Evolutionary conservation across 1,140 invertebrate genomes (phyloP), one percentile per base, ranked within the genome.

Genomic region (Leptinotarsa lineolata): DNA sequence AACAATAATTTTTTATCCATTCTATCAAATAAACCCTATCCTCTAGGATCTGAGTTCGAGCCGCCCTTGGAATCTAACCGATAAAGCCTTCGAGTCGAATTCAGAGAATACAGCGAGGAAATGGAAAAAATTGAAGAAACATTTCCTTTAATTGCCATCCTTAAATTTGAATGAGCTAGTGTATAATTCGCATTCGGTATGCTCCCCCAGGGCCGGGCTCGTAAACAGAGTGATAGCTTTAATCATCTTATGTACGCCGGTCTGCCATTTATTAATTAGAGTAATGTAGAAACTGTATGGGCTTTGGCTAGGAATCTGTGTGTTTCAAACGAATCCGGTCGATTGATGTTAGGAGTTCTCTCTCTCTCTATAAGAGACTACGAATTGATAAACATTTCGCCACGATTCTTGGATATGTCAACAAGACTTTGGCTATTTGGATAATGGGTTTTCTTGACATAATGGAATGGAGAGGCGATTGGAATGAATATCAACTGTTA

Each of bases 211-310:
- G 48, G 48, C 6, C 48, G 12, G 15, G 48, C 48, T 54, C 48
- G 48, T 54, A 77, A 77, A 78, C 76, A 75, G 75, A 80, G 72
- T 78, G 78, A 54, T 80, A 76, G 74, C 77, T 79, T 79, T 79
- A 77, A 79, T 79, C 78, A 79, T 79, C 78, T 79, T 77, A 81
- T 77, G 70, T 75, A 67, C 64, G 71, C 68, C 48, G 68, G 76
- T 67, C 71, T 74, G 79, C 81, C 80, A 82, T 81, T 81, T 82
- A 81, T 81, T 82, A 82, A 82, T 82, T 82, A 82, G 78, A 79
- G 74, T 82, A 79, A 81, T 82, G 80, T 81, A 81, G 77, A 78
- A 77, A 79, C 75, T 76, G 77, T 78, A 81, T 77, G 76, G 76
- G 77, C 79, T 74, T 74, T 77, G 73, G 75, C 76, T 80, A 77